Percentiles rank a stretch among this genome's conserved stretches.
Conservation (phyloP, 1,140 invertebrate genomes). For the Dendroctonus valens region DNA sequence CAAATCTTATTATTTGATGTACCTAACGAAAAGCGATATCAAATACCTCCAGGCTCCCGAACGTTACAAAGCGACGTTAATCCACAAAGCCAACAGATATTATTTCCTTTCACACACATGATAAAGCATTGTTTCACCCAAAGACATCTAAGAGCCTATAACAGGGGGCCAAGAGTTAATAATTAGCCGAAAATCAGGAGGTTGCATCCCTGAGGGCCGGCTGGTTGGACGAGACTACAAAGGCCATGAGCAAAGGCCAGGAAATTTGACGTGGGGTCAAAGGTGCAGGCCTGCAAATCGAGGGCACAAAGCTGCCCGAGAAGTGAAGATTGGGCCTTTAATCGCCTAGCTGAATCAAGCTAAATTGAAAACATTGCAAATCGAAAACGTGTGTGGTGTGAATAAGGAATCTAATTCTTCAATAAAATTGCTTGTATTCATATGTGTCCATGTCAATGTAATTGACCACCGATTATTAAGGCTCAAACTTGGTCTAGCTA, state of each 20-base stretch:
- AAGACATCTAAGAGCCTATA: constrained; percentile 25
- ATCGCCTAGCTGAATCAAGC: no score
- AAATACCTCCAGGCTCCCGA: constrained; percentile 6
- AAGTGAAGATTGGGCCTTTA: no score
- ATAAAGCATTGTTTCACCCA: constrained; percentile 32
- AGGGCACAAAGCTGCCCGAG: no score
- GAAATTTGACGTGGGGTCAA: constrained; percentile 36
- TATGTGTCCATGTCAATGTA: no score
- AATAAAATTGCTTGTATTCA: no score
- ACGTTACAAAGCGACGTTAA: constrained; percentile 24
- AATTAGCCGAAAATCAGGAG: constrained; percentile 34
- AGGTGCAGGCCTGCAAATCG: constrained; percentile 11
- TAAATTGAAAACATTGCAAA: no score
- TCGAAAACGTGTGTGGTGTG: no score
- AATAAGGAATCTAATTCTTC: no score
- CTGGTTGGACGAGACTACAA: constrained; percentile 25
- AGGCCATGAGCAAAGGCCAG: constrained; percentile 34
- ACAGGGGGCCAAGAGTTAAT: constrained; percentile 34
- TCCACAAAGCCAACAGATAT: constrained; percentile 30
- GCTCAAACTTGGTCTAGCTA: no score
- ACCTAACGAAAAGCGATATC: no score
- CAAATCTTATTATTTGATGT: no score
- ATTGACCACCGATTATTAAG: no score
- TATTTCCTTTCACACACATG: constrained; percentile 31
- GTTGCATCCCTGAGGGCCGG: constrained; percentile 2